Conservation (phyloP, 2,797 vertebrate species). For the Nasua narica region DNA sequence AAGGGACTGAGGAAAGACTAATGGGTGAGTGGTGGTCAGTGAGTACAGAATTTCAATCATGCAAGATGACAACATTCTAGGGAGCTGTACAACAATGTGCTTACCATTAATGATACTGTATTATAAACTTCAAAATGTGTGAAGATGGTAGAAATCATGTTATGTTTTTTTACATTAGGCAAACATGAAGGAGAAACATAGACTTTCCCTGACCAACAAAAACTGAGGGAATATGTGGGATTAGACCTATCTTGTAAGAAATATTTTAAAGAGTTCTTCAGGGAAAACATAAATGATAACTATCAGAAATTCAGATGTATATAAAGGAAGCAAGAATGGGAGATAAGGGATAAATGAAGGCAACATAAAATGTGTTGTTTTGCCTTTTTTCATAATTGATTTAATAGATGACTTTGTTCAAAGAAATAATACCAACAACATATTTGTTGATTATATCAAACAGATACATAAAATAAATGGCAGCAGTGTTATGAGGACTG, state of each 20-base stretch:
- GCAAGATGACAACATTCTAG: background rate
- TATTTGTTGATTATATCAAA: background rate
- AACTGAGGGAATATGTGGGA: background rate
- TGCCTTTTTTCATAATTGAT: background rate
- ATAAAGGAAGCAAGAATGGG: background rate
- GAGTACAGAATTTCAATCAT: background rate
- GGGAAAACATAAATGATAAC: background rate
- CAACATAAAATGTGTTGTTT: background rate
- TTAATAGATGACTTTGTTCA: background rate
- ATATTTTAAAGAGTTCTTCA: background rate
- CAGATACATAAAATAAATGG: background rate
- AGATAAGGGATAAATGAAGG: background rate
- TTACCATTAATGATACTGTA: background rate
- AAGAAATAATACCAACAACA: background rate
- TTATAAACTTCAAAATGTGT: background rate
- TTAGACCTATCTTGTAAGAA: background rate
- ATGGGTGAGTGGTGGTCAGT: background rate
- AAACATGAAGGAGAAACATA: background rate
- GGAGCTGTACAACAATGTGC: background rate
- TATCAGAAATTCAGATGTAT: background rate
- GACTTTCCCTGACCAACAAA: background rate
- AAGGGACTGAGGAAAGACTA: background rate
- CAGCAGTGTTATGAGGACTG: background rate
- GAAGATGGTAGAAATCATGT: background rate
- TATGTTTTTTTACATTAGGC: background rate